Conservation (phyloP, 2,888 invertebrate genomes). For the Sussaba pulchella region DNA sequence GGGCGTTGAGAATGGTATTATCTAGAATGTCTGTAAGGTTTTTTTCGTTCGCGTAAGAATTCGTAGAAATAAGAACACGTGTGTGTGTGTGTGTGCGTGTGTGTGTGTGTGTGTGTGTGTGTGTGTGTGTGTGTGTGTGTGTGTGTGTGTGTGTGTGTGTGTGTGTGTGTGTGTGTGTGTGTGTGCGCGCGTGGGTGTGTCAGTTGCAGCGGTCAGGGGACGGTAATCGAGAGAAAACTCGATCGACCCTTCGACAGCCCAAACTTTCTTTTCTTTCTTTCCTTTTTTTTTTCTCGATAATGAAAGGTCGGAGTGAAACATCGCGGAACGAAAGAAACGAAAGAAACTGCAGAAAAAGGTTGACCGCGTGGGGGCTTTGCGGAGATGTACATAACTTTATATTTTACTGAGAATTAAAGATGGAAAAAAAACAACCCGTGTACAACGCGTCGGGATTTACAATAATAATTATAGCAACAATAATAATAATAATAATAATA, state of each 20-base stretch:
- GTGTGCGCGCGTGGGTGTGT: slow-evolving; percentile 70
- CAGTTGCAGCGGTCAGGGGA: slow-evolving; percentile 78
- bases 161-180: slow-evolving; percentile 71
- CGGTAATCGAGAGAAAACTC: slow-evolving; percentile 67
- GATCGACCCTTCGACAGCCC: slow-evolving; percentile 55
- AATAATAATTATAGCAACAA: slow-evolving; percentile 56
- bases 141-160: slow-evolving; percentile 71
- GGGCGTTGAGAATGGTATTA: slow-evolving; percentile 53
- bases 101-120: slow-evolving; percentile 73
- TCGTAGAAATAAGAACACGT: slow-evolving; percentile 51
- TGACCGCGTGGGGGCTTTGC: slow-evolving; percentile 72
- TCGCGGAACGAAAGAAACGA: slow-evolving; percentile 49
- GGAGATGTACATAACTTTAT: slow-evolving; percentile 80
- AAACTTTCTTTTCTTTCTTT: slow-evolving; percentile 52
- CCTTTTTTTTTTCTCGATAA: slow-evolving; percentile 58
- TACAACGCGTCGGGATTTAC: slow-evolving; percentile 56
- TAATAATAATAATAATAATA: slow-evolving; percentile 32
- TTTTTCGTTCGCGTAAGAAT: slow-evolving; percentile 25
- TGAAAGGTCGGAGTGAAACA: slow-evolving; percentile 54
- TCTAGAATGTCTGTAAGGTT: slow-evolving; percentile 41
- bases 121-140: slow-evolving; percentile 67
- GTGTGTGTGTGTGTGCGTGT: slow-evolving; percentile 62
- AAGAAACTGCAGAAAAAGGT: slow-evolving; percentile 31
- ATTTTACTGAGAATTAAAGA: slow-evolving; percentile 71
- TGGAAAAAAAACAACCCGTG: slow-evolving; percentile 51